Conservation (phyloP, 64 coral and sea anemone species). For the Pachyseris speciosa region DNA sequence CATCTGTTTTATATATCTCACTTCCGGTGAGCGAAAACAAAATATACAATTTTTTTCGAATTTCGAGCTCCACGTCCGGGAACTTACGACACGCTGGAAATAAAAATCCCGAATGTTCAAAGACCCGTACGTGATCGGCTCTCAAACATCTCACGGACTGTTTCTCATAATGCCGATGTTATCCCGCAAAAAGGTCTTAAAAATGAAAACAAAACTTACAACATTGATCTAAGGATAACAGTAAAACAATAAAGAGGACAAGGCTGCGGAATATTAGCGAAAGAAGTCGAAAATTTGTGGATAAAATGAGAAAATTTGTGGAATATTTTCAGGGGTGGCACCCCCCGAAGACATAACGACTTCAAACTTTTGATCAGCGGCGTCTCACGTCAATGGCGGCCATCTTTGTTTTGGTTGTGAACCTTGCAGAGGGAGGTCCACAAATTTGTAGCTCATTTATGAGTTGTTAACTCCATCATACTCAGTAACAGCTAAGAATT, state of each 20-base stretch:
- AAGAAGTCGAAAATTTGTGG: neutral
- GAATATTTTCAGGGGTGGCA: conserved; percentile 51
- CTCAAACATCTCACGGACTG: conserved; percentile 11
- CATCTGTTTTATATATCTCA: conserved; percentile 68
- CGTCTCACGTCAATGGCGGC: conserved; percentile 18
- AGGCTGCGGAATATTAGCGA: neutral
- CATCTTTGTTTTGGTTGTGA: conserved; percentile 7
- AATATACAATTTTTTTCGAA: conserved; percentile 77
- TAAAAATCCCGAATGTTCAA: conserved; percentile 99
- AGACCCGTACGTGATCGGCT: conserved; percentile 75
- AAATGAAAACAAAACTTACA: neutral
- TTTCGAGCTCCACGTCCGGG: conserved; percentile 99
- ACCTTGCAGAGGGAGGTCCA: neutral
- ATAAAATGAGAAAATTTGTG: neutral
- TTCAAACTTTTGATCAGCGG: conserved; percentile 43
- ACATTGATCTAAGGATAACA: neutral
- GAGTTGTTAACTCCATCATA: neutral
- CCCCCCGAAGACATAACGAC: conserved; percentile 37
- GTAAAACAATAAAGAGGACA: neutral
- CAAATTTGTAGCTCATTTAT: neutral
- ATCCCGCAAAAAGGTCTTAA: neutral
- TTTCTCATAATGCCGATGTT: neutral
- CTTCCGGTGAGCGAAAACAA: conserved; percentile 74
- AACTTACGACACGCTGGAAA: conserved; percentile 69
- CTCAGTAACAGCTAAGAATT: neutral